phyloP scores from a whole-genome alignment of 1,140 invertebrate genomes.

The Trichomalopsis sarcophagae region DNA sequence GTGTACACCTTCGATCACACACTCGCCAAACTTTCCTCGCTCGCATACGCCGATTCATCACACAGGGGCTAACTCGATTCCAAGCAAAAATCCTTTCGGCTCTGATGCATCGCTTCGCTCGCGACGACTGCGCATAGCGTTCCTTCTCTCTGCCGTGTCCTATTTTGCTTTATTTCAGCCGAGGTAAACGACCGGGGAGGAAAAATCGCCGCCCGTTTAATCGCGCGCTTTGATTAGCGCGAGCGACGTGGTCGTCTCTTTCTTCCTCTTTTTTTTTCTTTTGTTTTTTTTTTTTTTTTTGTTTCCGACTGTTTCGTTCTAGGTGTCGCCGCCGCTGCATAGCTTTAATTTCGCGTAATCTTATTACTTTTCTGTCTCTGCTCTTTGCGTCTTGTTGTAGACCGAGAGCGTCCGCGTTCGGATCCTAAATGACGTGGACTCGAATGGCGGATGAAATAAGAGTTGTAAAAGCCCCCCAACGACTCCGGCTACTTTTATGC shows the following conservation, averaged over 20 bases:
- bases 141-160: background rate
- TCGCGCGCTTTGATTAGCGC: conserved; percentile 7
- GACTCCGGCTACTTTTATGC: background rate
- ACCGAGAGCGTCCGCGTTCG: too few species aligned
- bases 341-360: background rate
- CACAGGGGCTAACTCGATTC: too few species aligned
- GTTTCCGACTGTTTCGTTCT: background rate
- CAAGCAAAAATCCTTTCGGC: background rate
- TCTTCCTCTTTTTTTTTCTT: background rate
- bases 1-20: too few species aligned
- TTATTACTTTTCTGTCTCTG: background rate
- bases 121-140: background rate
- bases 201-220: conserved; percentile 31
- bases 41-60: too few species aligned
- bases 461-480: background rate
- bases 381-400: background rate
- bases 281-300: too few species aligned
- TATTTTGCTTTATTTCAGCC: background rate
- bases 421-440: background rate
- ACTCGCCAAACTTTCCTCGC: too few species aligned
- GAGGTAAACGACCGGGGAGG: conserved; percentile 21
- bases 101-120: too few species aligned
- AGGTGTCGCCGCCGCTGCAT: background rate
- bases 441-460: background rate
- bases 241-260: background rate